Evolutionary conservation across 2,888 invertebrate species (phyloP).

Genomic region (Limenitis camilla): DNA sequence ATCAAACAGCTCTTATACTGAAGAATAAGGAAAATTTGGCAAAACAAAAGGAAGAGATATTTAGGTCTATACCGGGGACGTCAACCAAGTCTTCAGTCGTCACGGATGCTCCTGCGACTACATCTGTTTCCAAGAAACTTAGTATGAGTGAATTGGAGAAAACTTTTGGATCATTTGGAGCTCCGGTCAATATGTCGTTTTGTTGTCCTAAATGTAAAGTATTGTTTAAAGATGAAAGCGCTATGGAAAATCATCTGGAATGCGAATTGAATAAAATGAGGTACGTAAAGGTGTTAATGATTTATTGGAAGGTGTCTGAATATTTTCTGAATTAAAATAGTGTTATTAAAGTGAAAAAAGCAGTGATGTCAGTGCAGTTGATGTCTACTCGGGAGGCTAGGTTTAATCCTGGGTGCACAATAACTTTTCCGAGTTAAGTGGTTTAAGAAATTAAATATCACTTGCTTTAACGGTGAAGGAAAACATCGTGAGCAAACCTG

Average conservation of each 20-base stretch:
- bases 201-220: slow-evolving; percentile 54
- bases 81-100: neutral
- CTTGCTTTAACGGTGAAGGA: no score
- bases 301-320: neutral
- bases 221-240: slow-evolving; percentile 35
- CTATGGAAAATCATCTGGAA: slow-evolving; percentile 55
- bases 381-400: no score
- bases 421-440: no score
- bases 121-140: slow-evolving; percentile 1
- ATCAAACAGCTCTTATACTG: slow-evolving; percentile 45
- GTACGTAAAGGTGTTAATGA: slow-evolving; percentile 31
- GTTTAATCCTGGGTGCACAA: no score
- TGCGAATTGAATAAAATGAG: slow-evolving; percentile 56
- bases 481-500: no score
- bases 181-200: slow-evolving; percentile 34
- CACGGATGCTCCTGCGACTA: neutral
- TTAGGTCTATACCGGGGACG: slow-evolving; percentile 24
- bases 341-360: no score
- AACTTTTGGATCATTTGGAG: slow-evolving; percentile 51
- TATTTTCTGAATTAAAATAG: no score
- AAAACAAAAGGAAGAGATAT: slow-evolving; percentile 35
- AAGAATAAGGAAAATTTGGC: slow-evolving; percentile 39
- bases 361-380: no score
- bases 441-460: no score
- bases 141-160: slow-evolving; percentile 36